A percentile compares a stretch with the other conserved stretches of the same genome.
These are phyloP conservation scores for Silurus lanzhouensis DNA, from an alignment of 2,797 vertebrate species.

Conservation along the genomic window DNA sequence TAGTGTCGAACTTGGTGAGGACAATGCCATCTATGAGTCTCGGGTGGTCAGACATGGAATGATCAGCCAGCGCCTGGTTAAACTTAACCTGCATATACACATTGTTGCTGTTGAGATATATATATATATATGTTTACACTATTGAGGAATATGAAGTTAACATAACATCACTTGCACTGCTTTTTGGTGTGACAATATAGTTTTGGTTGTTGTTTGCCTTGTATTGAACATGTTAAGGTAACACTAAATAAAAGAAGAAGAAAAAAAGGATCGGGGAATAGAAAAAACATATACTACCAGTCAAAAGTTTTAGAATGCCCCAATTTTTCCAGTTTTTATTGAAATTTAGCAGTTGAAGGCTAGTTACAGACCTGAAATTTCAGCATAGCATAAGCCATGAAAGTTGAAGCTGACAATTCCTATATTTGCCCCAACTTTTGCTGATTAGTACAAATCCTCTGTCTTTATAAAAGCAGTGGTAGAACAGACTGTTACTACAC, in stretches of 20 bases:
- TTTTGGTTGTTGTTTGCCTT: not conserved
- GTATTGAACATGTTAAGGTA: not conserved
- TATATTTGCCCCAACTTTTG: too few relatives aligned
- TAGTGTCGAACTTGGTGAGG: slow-evolving; percentile 98
- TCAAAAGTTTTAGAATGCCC: too few relatives aligned
- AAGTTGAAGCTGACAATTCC: too few relatives aligned
- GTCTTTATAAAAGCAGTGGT: too few relatives aligned
- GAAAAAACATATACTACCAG: not conserved
- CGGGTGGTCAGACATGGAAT: slow-evolving; percentile 93
- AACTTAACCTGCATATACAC: slow-evolving; percentile 87
- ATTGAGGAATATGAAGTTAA: not conserved
- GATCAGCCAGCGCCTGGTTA: slow-evolving; percentile 96
- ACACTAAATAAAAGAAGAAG: not conserved
- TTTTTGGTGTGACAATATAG: not conserved
- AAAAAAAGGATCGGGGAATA: too few relatives aligned
- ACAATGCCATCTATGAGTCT: slow-evolving; percentile 97
- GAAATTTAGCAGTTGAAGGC: too few relatives aligned
- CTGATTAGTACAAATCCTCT: too few relatives aligned
- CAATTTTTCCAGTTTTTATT: too few relatives aligned
- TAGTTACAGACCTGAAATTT: too few relatives aligned
- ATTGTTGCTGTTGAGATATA: not conserved
- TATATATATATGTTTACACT: not conserved
- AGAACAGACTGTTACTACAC: too few relatives aligned
- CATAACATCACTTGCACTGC: not conserved
- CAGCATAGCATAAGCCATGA: too few relatives aligned